These are phyloP conservation scores for Dicranocentrus wangi DNA, from an alignment of 2,888 invertebrate species.

Conservation along the genomic window DNA sequence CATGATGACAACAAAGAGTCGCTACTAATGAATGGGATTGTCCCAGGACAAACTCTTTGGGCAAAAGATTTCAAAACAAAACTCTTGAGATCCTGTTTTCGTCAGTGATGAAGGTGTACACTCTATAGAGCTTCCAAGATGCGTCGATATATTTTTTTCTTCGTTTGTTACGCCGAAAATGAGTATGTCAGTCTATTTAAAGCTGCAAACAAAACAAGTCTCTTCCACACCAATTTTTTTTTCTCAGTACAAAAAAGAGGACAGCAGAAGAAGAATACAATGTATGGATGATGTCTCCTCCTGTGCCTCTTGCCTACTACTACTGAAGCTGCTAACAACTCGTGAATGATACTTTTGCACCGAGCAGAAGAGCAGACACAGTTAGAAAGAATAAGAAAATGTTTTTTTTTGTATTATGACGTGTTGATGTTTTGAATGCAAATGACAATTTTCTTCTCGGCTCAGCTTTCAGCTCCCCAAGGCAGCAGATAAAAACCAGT, in stretches of 20 bases:
- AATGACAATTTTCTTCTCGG: constrained; percentile 56
- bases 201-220: constrained; percentile 37
- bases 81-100: neutral
- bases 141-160: no score
- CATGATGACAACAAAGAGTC: no score
- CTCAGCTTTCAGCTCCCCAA: constrained; percentile 9
- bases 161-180: constrained; percentile 11
- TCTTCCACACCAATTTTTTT: constrained; percentile 28
- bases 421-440: constrained; percentile 65
- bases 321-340: neutral
- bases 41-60: neutral
- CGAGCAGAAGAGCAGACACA: constrained; percentile 6
- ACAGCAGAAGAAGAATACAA: constrained; percentile 30
- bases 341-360: constrained; percentile 25
- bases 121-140: no score
- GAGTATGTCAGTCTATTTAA: constrained; percentile 47
- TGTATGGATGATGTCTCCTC: constrained; percentile 40
- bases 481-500: constrained; percentile 25
- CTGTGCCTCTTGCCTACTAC: constrained; percentile 32
- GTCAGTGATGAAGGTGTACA: neutral
- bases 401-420: constrained; percentile 55
- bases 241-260: constrained; percentile 13
- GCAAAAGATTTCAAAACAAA: constrained; percentile 16
- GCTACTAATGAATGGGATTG: no score
- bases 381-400: constrained; percentile 37